These are phyloP conservation scores for Podarcis cretensis DNA, from an alignment of 2,113 vertebrate species.

Conservation along the genomic window DNA sequence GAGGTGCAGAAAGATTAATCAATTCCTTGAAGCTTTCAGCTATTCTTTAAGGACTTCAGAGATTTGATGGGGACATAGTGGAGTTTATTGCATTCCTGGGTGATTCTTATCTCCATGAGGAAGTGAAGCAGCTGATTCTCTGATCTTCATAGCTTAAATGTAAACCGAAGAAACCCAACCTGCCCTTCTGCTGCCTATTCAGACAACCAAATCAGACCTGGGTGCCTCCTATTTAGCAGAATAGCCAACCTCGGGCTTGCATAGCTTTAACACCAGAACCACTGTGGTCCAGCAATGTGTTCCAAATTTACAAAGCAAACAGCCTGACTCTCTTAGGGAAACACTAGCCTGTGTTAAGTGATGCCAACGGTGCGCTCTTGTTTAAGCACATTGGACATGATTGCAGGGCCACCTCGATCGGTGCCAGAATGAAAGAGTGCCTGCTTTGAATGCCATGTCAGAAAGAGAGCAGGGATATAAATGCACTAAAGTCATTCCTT, in stretches of 20 bases:
- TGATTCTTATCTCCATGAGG: not conserved
- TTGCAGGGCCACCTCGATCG: not conserved
- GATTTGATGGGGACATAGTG: rapidly evolving
- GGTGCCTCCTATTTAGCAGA: not conserved
- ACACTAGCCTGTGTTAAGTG: not conserved
- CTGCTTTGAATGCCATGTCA: not conserved
- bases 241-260: not conserved
- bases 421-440: not conserved
- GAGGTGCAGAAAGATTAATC: not conserved
- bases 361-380: not conserved
- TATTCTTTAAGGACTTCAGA: not conserved
- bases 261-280: not conserved
- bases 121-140: not conserved
- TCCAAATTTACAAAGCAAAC: not conserved
- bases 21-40: not conserved
- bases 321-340: not conserved
- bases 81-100: not conserved
- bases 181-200: not conserved
- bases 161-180: not conserved
- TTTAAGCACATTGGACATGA: not conserved
- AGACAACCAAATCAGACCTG: not conserved
- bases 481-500: no score
- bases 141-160: not conserved
- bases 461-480: not conserved
- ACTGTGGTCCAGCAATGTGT: not conserved